Conservation (phyloP, 2,888 invertebrate genomes). For the Thecocarcelia acutangulata region DNA sequence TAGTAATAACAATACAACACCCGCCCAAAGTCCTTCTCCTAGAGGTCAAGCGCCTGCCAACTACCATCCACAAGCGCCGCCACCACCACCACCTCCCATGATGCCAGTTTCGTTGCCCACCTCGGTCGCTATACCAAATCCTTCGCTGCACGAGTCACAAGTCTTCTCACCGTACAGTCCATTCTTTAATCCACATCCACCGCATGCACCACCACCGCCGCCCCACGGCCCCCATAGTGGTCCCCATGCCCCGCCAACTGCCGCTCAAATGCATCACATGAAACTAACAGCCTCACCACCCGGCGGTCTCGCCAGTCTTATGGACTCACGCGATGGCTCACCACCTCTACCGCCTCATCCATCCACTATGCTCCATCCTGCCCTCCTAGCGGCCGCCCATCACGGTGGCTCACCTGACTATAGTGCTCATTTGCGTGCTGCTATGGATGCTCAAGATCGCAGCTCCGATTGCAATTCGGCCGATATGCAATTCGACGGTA, state of each 20-base stretch:
- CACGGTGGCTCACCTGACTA: conserved; percentile 92
- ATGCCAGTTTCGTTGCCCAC: conserved; percentile 95
- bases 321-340: conserved; percentile 86
- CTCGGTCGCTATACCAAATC: conserved; percentile 97
- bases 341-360: conserved; percentile 92
- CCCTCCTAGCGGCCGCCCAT: conserved; percentile 91
- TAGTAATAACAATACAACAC: conserved; percentile 79
- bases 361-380: conserved; percentile 92
- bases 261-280: conserved; percentile 81
- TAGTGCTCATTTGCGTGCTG: conserved; percentile 85
- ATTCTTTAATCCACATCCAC: conserved; percentile 87
- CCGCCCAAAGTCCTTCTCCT: conserved; percentile 85
- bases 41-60: conserved; percentile 83
- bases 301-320: conserved; percentile 86
- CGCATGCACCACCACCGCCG: conserved; percentile 78
- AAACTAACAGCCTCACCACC: conserved; percentile 82
- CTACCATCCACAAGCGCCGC: conserved; percentile 81
- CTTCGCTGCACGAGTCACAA: conserved; percentile 96
- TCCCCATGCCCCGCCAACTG: conserved; percentile 82
- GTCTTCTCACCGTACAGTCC: conserved; percentile 96
- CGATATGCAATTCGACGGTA: conserved; percentile 94
- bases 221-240: conserved; percentile 81
- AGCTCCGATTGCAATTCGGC: conserved; percentile 94
- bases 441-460: conserved; percentile 91
- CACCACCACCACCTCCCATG: conserved; percentile 90